Evolutionary conservation across 2,113 vertebrate genomes (phyloP), one percentile per base, ranked within the genome.

Genomic region (Malurus elegans): DNA sequence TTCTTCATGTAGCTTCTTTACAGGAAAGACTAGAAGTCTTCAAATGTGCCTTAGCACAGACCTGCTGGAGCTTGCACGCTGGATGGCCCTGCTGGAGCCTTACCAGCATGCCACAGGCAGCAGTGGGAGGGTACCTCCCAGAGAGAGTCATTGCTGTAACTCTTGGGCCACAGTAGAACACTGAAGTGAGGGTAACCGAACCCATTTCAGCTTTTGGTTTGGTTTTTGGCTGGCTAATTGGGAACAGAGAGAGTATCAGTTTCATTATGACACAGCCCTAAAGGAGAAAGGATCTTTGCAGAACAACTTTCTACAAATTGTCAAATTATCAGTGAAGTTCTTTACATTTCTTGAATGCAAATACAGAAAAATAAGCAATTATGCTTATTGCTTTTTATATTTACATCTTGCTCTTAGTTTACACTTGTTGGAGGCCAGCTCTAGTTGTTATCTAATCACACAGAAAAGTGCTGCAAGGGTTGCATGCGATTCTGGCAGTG

Each of bases 391-490:
- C 16, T 61, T 87, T 90, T 92, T 71, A 82, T 78, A 67, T 79
- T 79, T 92, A 60, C 86, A 90, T 16, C 40, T 66, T 83, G n/a
- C 25, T 87, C 91, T 90, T 72, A 60, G 67, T 92, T 95, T 48
- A 48, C 26, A 3, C 9, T 72, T 57, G 66, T 66, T 50, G 51
- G 61, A 82, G 7, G 25, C 40, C 40, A 92, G 56, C 28, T 89
- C 29, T 57, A 74, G 62, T 32, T 71, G 25, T 45, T 91, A 80
- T 40, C 78, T 93, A 42, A 90, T 88, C 56, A 74, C 1, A 1
- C 64, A 67, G 86, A 38, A 56, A 82, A 87, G 62, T 61, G 73
- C 62, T 2, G 10, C 66, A 76, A 60, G 56, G 81, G 26, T 34
- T 19, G 12, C 6, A 9, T 6, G 32, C 64, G 66, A 47, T 51